Evolutionary conservation across 2,888 invertebrate species (phyloP), one percentile per base, ranked within the genome.

Genomic region (Diploptera punctata): DNA sequence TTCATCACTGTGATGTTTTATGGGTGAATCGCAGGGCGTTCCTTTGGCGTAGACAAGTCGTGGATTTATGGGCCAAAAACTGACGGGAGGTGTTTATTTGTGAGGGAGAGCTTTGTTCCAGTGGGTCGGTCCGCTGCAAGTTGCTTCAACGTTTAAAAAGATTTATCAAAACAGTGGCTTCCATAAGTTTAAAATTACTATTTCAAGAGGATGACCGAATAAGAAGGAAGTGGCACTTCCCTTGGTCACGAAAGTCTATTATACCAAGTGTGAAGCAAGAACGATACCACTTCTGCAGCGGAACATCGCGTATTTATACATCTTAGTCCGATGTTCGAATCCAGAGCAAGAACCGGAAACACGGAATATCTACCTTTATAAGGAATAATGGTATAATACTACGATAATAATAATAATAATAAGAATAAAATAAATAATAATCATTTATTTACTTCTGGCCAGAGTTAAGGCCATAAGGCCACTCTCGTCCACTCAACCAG

Each of bases 1-100:
- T 72, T 67, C 71, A 72, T 67, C 65, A 68, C 19, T 33, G 7
- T 29, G 44, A 29, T 72, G 68, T 24, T 61, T 70, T 70, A 81
- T 79, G 77, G 82, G 79, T 82, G 82, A 82, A 83, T 83, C 82
- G 44, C 38, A 65, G 83, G 83, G 83, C 83, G 83, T 83, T 82
- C 80, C 70, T 70, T 70, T 60, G 82, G 80, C 80, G 80, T 81
- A 82, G 82, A 83, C 81, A 80, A 80, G 78, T 76, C 77, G 78
- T 81, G 79, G 83, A 83, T 83, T 83, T 83, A 83, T 83, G 81
- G 65, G 81, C 79, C 79, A 80, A 80, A 79, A 81, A 81, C 81
- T 83, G 83, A 83, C 82, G 82, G 82, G 82, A 82, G 82, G 82
- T 80, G 81, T 80, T 79, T 80, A 80, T 81, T 67, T 68, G 52